A percentile compares a stretch with the other conserved stretches of the same genome.
Evolutionary conservation across 2,113 vertebrate genomes (phyloP).

Genomic region (Struthio camelus): DNA sequence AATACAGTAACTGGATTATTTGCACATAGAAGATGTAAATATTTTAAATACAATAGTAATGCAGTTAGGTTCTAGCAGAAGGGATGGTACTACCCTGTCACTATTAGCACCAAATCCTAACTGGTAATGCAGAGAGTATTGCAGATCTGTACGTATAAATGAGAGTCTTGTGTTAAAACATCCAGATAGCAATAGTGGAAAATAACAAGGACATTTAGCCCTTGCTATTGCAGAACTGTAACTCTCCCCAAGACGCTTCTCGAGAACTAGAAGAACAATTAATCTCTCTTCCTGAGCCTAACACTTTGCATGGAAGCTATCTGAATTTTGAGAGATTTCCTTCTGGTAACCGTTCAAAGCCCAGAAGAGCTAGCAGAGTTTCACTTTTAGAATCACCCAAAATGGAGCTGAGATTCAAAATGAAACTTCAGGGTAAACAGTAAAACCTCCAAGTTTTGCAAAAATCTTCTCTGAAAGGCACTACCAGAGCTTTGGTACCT

Average conservation of each 20-base stretch:
- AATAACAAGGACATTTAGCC: background rate
- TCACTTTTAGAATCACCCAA: background rate
- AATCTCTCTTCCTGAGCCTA: background rate
- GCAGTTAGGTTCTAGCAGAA: background rate
- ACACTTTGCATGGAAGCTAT: background rate
- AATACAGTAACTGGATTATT: background rate
- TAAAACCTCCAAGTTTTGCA: background rate
- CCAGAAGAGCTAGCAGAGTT: background rate
- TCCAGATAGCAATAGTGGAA: background rate
- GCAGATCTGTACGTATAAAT: background rate
- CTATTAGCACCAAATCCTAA: background rate
- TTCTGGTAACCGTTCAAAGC: background rate
- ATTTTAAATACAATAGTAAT: background rate
- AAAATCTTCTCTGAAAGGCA: background rate
- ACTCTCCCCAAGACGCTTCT: background rate
- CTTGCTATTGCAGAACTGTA: background rate
- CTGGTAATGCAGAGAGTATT: background rate
- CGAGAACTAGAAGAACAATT: background rate
- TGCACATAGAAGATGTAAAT: background rate
- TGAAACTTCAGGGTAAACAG: background rate
- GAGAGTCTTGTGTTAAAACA: background rate
- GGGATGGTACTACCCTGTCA: background rate
- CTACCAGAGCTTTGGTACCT: background rate
- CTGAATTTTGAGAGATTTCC: background rate
- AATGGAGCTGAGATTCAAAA: slow-evolving; percentile 13